Evolutionary conservation across 2,797 vertebrate genomes (phyloP), one percentile per base, ranked within the genome.

Genomic region (Gambelia wislizenii): DNA sequence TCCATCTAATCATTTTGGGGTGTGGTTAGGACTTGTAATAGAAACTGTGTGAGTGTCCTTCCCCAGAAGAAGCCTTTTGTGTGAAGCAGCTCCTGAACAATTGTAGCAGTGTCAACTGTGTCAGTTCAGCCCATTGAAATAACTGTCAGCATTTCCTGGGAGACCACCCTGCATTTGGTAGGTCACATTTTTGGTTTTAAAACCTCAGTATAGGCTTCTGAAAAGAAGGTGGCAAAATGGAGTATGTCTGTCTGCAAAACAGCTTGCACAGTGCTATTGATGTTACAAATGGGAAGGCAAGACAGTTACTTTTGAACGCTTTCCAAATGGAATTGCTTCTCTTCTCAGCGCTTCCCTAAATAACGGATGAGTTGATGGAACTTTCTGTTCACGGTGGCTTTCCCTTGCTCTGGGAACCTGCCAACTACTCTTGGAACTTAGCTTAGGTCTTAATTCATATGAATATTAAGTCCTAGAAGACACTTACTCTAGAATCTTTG

Each of bases 271-370:
- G 94, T 94, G 86, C 77, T 89, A 83, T 87, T 93, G 91, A 87
- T 76, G 64, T 91, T 92, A 93, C 92, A 95, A 95, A 95, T 93
- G 91, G 94, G 89, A 92, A 92, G 91, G 79, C 69, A 93, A 86
- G 42, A 90, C 76, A 94, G 39, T 64, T 84, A 89, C 86, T 74
- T 91, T 87, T 92, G 93, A 91, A 91, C 85, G 86, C 25, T 87
- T 94, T 91, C 91, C 92, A 92, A 78, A 83, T 85, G 1, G 42
- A 88, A 92, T 94, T 93, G 89, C 44, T 49, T 69, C 61, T 16
- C 47, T 49, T 22, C 27, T 67, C 85, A 92, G 59, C 88, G 95
- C 84, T 89, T 47, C 85, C 86, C 44, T 47, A 44, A 76, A 76
- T 44, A 76, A 20, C 42, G 90, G 89, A 87, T 78, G 84, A 74